Conservation (phyloP, 2,797 vertebrate species). For the Margarornis squamiger region DNA sequence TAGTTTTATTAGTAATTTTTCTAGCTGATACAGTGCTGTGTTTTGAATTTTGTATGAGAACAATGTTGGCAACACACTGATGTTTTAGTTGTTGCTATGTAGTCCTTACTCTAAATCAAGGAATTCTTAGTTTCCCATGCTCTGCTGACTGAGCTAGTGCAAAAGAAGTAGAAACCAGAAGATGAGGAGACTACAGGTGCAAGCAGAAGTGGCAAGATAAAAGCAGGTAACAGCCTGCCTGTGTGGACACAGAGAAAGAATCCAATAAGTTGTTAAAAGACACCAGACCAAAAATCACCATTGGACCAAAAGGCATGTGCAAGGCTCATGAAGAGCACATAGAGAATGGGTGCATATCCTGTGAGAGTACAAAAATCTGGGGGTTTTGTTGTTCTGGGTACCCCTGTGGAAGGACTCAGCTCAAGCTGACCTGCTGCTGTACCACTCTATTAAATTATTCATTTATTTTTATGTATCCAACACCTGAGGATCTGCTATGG, state of each 20-base stretch:
- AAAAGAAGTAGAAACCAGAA: not conserved
- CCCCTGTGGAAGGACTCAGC: not conserved
- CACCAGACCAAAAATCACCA: not conserved
- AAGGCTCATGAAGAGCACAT: not conserved
- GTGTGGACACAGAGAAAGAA: not conserved
- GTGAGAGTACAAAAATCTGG: not conserved
- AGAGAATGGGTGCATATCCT: not conserved
- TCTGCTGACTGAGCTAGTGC: not conserved
- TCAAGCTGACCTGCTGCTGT: not conserved
- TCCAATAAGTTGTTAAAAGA: not conserved
- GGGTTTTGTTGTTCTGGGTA: not conserved
- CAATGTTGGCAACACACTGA: not conserved
- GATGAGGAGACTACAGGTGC: not conserved
- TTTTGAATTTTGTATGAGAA: not conserved
- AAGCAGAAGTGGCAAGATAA: not conserved
- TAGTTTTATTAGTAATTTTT: not conserved
- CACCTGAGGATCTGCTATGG: not conserved
- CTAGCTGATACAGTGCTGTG: not conserved
- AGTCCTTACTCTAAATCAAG: not conserved
- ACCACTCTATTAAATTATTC: not conserved
- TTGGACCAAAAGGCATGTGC: not conserved
- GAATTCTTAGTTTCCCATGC: not conserved
- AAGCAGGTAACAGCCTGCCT: not conserved
- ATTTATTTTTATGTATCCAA: not conserved
- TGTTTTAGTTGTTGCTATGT: not conserved